These are phyloP conservation scores for Nasonia vitripennis DNA, from an alignment of 1,140 invertebrate genomes.

Conservation along the genomic window DNA sequence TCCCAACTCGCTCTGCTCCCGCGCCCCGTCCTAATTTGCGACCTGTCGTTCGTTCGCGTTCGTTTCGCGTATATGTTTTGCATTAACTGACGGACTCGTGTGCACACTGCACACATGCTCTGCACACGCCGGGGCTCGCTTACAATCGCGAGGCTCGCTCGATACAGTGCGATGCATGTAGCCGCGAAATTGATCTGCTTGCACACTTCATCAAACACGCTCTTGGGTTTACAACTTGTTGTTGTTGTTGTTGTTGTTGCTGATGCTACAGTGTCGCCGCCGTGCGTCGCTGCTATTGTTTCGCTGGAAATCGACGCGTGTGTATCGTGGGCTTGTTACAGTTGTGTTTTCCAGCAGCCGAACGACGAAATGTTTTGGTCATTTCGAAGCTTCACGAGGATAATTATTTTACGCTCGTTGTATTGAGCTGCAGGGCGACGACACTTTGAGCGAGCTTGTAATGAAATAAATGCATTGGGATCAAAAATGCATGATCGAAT, in stretches of 20 bases:
- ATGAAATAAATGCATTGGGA: not conserved
- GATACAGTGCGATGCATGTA: constrained; percentile 13
- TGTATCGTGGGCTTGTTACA: not conserved
- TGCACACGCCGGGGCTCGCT: no score
- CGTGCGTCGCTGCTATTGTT: not conserved
- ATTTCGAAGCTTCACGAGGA: not conserved
- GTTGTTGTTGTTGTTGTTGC: not conserved
- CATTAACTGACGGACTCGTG: not conserved
- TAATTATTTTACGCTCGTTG: not conserved
- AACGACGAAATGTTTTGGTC: not conserved
- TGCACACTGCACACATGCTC: not conserved
- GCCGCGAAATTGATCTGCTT: constrained; percentile 28
- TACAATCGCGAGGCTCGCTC: not conserved
- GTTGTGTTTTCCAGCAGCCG: not conserved
- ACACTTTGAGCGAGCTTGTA: not conserved
- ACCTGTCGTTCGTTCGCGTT: not conserved
- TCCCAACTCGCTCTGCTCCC: not conserved
- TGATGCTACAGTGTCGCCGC: no score
- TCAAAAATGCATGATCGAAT: no score
- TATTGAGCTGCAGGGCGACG: no score
- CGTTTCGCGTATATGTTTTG: not conserved
- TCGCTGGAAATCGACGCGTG: not conserved
- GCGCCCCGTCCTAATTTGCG: constrained; percentile 17
- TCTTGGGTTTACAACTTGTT: not conserved
- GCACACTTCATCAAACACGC: constrained; percentile 4